Base-by-base conservation (phyloP, 2,888 invertebrate species). In the Geotrupes spiniger region DNA sequence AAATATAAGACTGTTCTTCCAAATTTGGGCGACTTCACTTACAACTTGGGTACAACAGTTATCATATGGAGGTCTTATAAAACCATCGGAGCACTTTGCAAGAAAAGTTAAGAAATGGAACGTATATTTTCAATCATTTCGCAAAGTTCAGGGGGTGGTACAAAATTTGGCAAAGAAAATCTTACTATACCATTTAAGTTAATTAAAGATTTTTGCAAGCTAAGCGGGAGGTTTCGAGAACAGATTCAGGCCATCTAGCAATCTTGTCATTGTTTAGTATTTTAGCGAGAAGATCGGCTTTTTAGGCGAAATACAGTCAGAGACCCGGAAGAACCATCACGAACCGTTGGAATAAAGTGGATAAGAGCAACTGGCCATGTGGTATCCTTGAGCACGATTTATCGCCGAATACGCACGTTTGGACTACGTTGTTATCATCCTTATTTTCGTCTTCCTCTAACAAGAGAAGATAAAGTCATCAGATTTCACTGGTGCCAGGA, bases 21-120 rank as follows among this genome's bases (percentile, higher is more conserved):
- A 12, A 10, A 41, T 14, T 28, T 41, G 16, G 26, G 41, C 12
- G 9, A 41, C 12, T 41, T 11, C 9, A 14, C 41, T 8, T 27
- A 41, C 31, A 29, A 21, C 17, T 21, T 38, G 39, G 39, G 39
- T 41, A 11, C 41, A 27, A 28, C 41, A 41, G 28, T 15, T 41
- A 9, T 41, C 41, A 41, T 41, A 26, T 27, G 41, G 27, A 14
- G 41, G 41, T 27, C 41, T 41, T 25, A 28, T 41, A 2, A 41
- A 41, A 28, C 41, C 26, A 27, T 27, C 27, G n/a, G 26, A 9
- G 5, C 8, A 27, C 10, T 41, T 26, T 6, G n/a, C 28, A 11
- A 10, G 10, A 10, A 10, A 41, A 28, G 12, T 41, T 21, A 41
- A 4, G n/a, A 41, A 15, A 27, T 41, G 41, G 41, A 26, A 27